Conservation (phyloP, 37 sponge, comb jelly and placozoan species). For the Spongilla lacustris region DNA sequence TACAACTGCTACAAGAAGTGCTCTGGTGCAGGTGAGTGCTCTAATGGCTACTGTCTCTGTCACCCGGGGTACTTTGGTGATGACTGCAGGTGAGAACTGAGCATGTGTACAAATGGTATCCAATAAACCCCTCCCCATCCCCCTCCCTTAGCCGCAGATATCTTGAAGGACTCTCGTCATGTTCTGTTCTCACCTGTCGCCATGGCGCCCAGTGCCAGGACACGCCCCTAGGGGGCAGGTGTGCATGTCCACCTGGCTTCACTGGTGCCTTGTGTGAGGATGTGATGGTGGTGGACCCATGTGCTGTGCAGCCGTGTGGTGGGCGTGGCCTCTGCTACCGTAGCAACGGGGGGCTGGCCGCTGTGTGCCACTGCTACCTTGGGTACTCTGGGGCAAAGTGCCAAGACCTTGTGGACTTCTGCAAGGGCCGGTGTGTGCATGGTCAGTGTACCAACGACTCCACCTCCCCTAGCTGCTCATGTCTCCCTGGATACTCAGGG, state of each 20-base stretch:
- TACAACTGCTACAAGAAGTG: slow-evolving; percentile 45
- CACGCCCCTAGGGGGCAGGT: slow-evolving; percentile 22
- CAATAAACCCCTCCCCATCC: neutral
- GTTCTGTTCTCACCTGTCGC: slow-evolving; percentile 23
- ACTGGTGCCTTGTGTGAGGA: slow-evolving; percentile 37
- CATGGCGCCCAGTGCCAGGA: slow-evolving; percentile 47
- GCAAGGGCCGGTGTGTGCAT: slow-evolving; percentile 3
- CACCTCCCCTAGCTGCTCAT: neutral
- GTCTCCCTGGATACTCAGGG: neutral
- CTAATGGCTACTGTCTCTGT: slow-evolving; percentile 46
- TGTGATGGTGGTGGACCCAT: neutral
- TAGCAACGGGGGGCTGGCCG: neutral
- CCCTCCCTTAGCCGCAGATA: slow-evolving; percentile 22
- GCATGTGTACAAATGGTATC: too few species aligned
- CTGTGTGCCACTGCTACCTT: slow-evolving; percentile 15
- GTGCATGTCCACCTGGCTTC: slow-evolving; percentile 26
- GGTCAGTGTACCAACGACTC: slow-evolving; percentile 9
- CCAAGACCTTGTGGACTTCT: slow-evolving; percentile 13
- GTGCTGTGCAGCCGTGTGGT: neutral
- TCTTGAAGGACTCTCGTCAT: neutral
- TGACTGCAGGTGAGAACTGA: slow-evolving; percentile 56
- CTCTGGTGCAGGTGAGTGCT: slow-evolving; percentile 45
- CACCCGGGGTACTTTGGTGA: slow-evolving; percentile 68
- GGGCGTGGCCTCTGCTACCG: slow-evolving; percentile 4
- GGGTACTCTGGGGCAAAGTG: slow-evolving; percentile 24